Percentiles rank a stretch among this genome's conserved stretches.
Evolutionary conservation across 2,113 vertebrate genomes (phyloP).

Genomic region (Symphodus melops): DNA sequence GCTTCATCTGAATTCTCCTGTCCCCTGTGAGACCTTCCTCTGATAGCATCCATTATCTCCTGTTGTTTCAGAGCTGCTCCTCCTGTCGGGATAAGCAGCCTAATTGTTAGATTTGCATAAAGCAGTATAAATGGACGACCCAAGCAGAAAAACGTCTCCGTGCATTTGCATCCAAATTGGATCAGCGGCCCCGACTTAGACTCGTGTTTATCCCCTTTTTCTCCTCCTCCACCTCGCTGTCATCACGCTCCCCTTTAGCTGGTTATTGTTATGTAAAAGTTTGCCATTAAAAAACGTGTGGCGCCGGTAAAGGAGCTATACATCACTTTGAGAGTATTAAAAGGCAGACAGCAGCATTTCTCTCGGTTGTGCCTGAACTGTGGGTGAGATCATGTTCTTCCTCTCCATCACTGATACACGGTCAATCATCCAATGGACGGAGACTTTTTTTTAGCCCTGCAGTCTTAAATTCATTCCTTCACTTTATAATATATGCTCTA

Average conservation of each 20-base stretch:
- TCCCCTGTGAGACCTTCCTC: not conserved
- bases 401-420: not conserved
- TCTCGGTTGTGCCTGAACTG: not conserved
- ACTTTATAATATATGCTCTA: too few relatives aligned
- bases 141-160: not conserved
- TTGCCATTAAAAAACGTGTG: not conserved
- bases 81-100: conserved; percentile 16
- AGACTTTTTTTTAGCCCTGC: too few relatives aligned
- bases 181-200: conserved; percentile 4
- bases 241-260: conserved; percentile 12
- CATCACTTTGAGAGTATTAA: not conserved
- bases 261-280: conserved; percentile 15
- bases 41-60: conserved; percentile 14
- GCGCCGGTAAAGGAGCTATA: not conserved
- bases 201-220: conserved; percentile 6
- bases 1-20: conserved; percentile 5
- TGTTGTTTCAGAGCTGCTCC: conserved; percentile 2
- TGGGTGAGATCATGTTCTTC: not conserved
- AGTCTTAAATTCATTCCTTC: too few relatives aligned
- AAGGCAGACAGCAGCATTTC: not conserved
- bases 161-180: conserved; percentile 23
- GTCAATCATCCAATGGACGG: too few relatives aligned
- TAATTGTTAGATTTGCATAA: conserved; percentile 29
- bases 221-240: not conserved
- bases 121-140: conserved; percentile 7